Evolutionary conservation across 2,888 invertebrate species (phyloP), one percentile per base, ranked within the genome.

Genomic region (Diaprepes abbreviatus): DNA sequence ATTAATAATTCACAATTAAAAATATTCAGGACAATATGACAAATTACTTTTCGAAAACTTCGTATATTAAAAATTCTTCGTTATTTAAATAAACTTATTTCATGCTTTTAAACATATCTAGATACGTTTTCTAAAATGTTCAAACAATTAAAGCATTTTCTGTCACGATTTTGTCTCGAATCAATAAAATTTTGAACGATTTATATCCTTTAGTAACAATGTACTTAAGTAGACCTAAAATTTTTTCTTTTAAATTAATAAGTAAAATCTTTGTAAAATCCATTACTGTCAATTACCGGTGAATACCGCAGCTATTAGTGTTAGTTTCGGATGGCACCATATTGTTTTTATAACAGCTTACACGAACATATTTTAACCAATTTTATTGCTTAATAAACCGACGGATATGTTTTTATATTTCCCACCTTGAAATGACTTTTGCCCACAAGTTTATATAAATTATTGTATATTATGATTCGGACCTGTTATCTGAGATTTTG

Each of bases 381-480:
- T 62, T 63, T 68, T 63, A 68, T 63, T 50, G 54, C 48, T 63
- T 48, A 40, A 62, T 66, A 66, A 66, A 66, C 40, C 52, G 35
- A 48, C 59, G 24, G 35, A 62, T 63, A 62, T 50, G 63, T 63
- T 68, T 68, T 68, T 68, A 68, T 50, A 58, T 63, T 62, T 62
- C 28, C 62, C 63, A 68, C 68, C 68, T 68, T 63, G 58, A 63
- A 54, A 62, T 55, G 62, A 62, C 36, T 67, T 67, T 58, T 55
- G 14, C 28, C 35, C 28, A 17, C 31, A 19, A 35, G 9, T 28
- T 19, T 12, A 12, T 38, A 57, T 45, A 68, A 68, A 63, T 36
- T 63, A 50, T 58, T 36, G 10, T 43, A 43, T 43, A 21, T n/a
- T 43, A 12, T 50, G 28, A 28, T 12, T 50, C 12, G 48, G 16